Evolutionary conservation across 2,888 invertebrate genomes (phyloP).

Genomic region (Melanophora roralis): DNA sequence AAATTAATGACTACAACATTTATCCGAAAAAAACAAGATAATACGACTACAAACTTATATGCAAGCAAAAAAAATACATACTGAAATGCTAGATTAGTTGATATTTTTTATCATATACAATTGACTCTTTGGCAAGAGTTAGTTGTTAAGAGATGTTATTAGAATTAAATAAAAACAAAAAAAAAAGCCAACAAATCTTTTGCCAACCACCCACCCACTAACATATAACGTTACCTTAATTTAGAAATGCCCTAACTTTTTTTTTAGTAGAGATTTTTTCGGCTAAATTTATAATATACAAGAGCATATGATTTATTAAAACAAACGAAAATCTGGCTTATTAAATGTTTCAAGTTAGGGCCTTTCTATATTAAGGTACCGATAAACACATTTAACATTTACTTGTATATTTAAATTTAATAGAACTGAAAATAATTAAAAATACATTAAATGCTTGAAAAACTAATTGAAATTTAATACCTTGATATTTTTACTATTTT

Average conservation of each 20-base stretch:
- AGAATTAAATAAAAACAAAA: conserved; percentile 9
- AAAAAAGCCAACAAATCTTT: no score
- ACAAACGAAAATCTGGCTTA: no score
- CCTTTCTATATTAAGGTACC: no score
- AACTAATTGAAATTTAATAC: conserved; percentile 28
- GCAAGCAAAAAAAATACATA: conserved; percentile 32
- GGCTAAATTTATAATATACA: no score
- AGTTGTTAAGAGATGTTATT: conserved; percentile 7
- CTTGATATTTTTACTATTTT: not conserved
- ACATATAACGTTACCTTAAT: no score
- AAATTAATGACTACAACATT: conserved; percentile 45
- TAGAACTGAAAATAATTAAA: not conserved
- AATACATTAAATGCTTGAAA: conserved; percentile 25
- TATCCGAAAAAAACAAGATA: not conserved
- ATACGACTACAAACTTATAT: not conserved
- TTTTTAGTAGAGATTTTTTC: no score
- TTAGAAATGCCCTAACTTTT: no score
- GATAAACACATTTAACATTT: not conserved
- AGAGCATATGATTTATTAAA: no score
- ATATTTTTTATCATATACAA: conserved; percentile 25
- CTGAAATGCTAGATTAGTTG: conserved; percentile 57
- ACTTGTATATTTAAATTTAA: not conserved
- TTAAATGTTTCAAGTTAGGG: no score
- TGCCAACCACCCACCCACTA: not conserved
- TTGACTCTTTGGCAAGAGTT: conserved; percentile 31